Base-by-base conservation (phyloP, 2,888 invertebrate species). In the Dysmachus trigonus region DNA sequence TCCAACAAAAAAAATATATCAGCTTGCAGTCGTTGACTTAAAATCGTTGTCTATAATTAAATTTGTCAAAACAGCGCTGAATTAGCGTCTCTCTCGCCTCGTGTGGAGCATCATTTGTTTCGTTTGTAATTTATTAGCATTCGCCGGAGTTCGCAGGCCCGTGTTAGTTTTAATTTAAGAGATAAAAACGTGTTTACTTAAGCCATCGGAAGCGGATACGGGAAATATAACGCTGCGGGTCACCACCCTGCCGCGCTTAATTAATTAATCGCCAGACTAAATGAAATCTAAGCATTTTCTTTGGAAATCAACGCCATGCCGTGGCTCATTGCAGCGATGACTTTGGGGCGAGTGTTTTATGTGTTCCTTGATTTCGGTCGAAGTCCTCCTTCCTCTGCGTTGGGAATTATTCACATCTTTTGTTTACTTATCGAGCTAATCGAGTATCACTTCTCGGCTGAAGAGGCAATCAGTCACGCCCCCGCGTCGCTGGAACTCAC, bases 401-500 rank as follows among this genome's bases (percentile, higher is more conserved):
- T 31, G 62, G 62, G 62, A 82, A 82, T 47, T 82, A 82, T 82
- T 53, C 35, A 53, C 62, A 27, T 62, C 82, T 53, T 71, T 53
- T 71, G 82, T 82, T 82, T 82, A 62, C 82, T 82, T 62, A 62
- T 82, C 41, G 62, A 30, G 62, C 82, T 82, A 82, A 82, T 82
- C 82, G 82, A 71, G 71, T 62, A 82, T 62, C 82, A 82, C 82
- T 62, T 62, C 79, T 30, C 82, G 47, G 15, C 82, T 62, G 62
- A 33, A 33, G 82, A 82, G 82, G 82, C 82, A 82, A 82, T 82
- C 82, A 53, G 82, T 82, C 62, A 82, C 82, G 82, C 82, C 82
- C 71, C 82, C 82, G 82, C 82, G 79, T 27, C 27, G 27, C 41
- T 79, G 18, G n/a, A 51, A n/a, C 18, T 51, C 30, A 47, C 38